Conservation (phyloP, 1,140 invertebrate genomes). For the Drosophila ogumai region DNA sequence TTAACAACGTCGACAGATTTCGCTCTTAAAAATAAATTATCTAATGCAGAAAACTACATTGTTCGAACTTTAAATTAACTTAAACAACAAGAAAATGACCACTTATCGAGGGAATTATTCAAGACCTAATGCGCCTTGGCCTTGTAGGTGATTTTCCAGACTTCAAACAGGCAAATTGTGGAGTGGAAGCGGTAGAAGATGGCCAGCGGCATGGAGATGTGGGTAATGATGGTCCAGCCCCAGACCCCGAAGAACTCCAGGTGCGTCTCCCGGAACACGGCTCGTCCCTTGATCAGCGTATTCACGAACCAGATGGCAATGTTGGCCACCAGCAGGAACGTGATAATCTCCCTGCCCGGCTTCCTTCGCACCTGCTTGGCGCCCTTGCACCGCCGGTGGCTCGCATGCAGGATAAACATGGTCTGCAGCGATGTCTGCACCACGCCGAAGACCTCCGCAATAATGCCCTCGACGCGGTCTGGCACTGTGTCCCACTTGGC, state of each 20-base stretch:
- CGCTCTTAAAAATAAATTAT: constrained; percentile 30
- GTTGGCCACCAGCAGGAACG: constrained; percentile 93
- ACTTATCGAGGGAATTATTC: neutral
- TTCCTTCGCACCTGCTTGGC: constrained; percentile 88
- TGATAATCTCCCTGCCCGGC: constrained; percentile 93
- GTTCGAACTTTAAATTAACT: constrained; percentile 16
- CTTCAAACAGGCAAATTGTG: constrained; percentile 97
- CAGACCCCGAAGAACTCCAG: constrained; percentile 92
- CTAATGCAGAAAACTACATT: constrained; percentile 2
- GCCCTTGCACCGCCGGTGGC: constrained; percentile 88
- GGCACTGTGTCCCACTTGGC: constrained; percentile 87
- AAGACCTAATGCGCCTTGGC: constrained; percentile 73
- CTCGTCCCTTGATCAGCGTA: constrained; percentile 92
- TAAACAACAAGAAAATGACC: constrained; percentile 11
- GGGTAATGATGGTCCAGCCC: constrained; percentile 95
- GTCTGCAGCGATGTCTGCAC: constrained; percentile 91
- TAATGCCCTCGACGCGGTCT: constrained; percentile 86
- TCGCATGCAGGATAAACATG: constrained; percentile 94
- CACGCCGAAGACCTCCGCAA: constrained; percentile 87
- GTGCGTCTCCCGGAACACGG: constrained; percentile 92
- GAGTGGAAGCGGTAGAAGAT: constrained; percentile 97
- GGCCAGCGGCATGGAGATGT: constrained; percentile 93
- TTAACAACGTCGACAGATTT: constrained; percentile 2
- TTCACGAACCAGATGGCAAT: constrained; percentile 95
- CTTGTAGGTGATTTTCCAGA: constrained; percentile 98